Base-by-base conservation (phyloP, 92 coral and sea anemone species). In the Blastomussa wellsi region DNA sequence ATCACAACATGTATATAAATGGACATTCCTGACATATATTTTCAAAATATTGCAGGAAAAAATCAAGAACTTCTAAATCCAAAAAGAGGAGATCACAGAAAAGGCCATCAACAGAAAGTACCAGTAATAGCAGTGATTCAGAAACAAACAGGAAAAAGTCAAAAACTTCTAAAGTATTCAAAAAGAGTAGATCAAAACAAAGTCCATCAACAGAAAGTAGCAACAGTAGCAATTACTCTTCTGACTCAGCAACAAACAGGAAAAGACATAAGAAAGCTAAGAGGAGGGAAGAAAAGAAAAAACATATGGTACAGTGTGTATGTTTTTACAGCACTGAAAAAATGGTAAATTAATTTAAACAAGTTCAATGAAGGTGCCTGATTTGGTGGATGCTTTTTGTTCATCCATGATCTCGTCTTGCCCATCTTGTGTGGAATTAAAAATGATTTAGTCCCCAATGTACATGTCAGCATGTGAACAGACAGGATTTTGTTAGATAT, bases 51-150 rank as follows among this genome's bases (percentile, higher is more conserved):
- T 65, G 14, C 52, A 85, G 83, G 59, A 77, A 85, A 78, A 85
- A 85, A 44, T 65, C 83, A 32, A 85, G 78, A 77, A 64, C 72
- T 12, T 67, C 88, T 7, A 74, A 83, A 52, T 83, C 80, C 16
- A 85, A 77, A 52, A 85, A 69, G 83, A 85, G 68, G 32, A 66
- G 70, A 68, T 26, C 77, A 67, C 64, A 68, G 78, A 65, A 49
- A 75, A 60, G 55, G 66, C 36, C 83, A n/a, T 85, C 88, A 35
- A 32, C 83, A 77, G 72, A 77, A 48, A 85, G 69, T 16, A 78
- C 39, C 17, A 85, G 55, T 19, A 55, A 51, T 35, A 20, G 49
- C 49, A 44, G 53, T 49, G 83, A 49, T 33, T 77, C 88, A 31
- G 83, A 78, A 60, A 71, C 19, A 15, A 67, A 24, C 37, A 68